Conservation (phyloP, 1,140 invertebrate species). For the Drosophila orosa region DNA sequence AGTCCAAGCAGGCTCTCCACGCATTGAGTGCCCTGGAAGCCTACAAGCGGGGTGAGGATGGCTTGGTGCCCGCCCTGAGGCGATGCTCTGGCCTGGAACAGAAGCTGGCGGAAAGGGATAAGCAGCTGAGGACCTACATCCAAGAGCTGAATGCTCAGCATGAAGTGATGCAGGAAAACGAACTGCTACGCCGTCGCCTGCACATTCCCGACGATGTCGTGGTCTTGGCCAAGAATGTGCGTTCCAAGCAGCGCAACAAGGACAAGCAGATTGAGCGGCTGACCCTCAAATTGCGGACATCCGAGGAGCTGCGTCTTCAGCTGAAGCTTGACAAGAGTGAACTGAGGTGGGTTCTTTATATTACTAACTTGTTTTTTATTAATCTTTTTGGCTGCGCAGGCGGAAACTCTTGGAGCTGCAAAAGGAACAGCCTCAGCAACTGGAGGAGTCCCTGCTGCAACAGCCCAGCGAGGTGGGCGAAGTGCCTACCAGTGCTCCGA, state of each 20-base stretch:
- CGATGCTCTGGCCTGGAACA: conserved; percentile 73
- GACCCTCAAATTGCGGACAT: conserved; percentile 75
- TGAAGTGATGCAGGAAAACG: conserved; percentile 77
- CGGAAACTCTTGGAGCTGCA: conserved; percentile 58
- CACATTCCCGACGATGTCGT: conserved; percentile 79
- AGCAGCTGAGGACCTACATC: conserved; percentile 67
- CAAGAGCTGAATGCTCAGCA: conserved; percentile 79
- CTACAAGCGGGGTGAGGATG: conserved; percentile 78
- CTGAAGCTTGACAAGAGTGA: conserved; percentile 82
- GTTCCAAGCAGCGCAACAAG: conserved; percentile 77
- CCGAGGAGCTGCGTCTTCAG: conserved; percentile 80
- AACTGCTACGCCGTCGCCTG: conserved; percentile 61
- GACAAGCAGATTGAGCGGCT: conserved; percentile 82
- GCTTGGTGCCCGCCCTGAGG: conserved; percentile 64
- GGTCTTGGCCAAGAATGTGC: conserved; percentile 68
- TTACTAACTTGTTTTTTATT: neutral
- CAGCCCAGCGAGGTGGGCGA: conserved; percentile 69
- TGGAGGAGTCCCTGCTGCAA: conserved; percentile 36
- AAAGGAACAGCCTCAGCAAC: neutral
- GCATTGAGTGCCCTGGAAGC: conserved; percentile 72
- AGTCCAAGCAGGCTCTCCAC: conserved; percentile 79
- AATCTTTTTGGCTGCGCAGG: neutral
- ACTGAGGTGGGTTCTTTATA: conserved; percentile 45
- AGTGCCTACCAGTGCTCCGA: conserved; percentile 48
- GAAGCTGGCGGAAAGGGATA: conserved; percentile 72